Conservation (phyloP, 2,113 vertebrate species). For the Calonectris borealis region DNA sequence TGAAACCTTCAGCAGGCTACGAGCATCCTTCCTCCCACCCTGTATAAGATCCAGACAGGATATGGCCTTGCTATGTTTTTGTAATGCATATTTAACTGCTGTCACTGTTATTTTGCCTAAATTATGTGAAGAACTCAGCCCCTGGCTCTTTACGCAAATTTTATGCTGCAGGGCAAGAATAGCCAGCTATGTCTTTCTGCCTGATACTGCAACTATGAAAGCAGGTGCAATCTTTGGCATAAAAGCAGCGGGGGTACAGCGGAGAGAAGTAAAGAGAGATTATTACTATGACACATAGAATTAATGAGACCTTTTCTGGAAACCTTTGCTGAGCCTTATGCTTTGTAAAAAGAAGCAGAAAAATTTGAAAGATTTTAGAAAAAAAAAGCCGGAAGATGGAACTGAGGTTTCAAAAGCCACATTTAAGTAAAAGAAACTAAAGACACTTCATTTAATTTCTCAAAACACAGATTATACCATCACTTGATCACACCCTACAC, state of each 20-base stretch:
- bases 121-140: neutral
- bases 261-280: neutral
- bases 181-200: neutral
- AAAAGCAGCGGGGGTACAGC: neutral
- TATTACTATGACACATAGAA: constrained; percentile 2
- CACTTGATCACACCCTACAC: neutral
- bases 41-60: neutral
- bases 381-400: neutral
- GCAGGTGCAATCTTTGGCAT: neutral
- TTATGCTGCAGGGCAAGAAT: neutral
- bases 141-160: neutral
- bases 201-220: neutral
- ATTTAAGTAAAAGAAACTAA: neutral
- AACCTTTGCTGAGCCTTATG: neutral
- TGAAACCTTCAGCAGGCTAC: neutral
- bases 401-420: neutral
- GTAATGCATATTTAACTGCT: neutral
- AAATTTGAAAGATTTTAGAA: neutral
- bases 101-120: neutral
- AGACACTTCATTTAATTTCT: neutral
- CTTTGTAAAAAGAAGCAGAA: neutral
- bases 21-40: neutral
- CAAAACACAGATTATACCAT: neutral
- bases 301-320: constrained; percentile 36
- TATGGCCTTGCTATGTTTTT: neutral